Evolutionary conservation across 2,888 invertebrate species (phyloP).

Genomic region (Agapostemon virescens): DNA sequence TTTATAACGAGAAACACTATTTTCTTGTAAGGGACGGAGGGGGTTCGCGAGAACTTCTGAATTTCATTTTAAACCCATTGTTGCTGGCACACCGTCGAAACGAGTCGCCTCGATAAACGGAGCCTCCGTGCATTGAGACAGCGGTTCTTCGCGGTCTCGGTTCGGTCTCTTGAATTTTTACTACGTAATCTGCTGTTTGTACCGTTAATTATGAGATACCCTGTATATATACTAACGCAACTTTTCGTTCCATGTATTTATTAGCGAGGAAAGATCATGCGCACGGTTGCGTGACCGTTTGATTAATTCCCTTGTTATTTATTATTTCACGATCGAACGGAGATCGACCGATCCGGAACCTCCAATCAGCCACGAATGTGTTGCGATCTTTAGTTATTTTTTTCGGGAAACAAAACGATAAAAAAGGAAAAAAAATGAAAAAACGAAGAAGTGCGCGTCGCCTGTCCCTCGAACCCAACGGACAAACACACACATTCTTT

Average conservation of each 20-base stretch:
- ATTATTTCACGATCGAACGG: constrained; percentile 37
- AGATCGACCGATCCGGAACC: constrained; percentile 33
- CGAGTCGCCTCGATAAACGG: neutral
- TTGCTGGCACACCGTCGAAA: neutral
- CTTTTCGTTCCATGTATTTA: constrained; percentile 29
- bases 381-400: constrained; percentile 21
- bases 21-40: constrained; percentile 10
- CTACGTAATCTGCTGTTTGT: constrained; percentile 3
- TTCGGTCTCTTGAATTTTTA: neutral
- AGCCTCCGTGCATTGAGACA: neutral
- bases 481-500: constrained; percentile 32
- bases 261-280: constrained; percentile 13
- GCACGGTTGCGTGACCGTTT: constrained; percentile 17
- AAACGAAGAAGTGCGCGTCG: constrained; percentile 18
- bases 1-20: constrained; percentile 12
- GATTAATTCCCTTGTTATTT: constrained; percentile 55
- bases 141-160: neutral
- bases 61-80: constrained; percentile 8
- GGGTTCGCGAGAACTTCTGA: neutral
- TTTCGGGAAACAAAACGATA: neutral
- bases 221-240: constrained; percentile 12
- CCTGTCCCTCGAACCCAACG: constrained; percentile 18
- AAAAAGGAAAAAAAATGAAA: neutral
- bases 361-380: constrained; percentile 24
- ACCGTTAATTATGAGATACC: constrained; percentile 18